Evolutionary conservation across 2,797 vertebrate genomes (phyloP).

Genomic region (Xenopus petersii): DNA sequence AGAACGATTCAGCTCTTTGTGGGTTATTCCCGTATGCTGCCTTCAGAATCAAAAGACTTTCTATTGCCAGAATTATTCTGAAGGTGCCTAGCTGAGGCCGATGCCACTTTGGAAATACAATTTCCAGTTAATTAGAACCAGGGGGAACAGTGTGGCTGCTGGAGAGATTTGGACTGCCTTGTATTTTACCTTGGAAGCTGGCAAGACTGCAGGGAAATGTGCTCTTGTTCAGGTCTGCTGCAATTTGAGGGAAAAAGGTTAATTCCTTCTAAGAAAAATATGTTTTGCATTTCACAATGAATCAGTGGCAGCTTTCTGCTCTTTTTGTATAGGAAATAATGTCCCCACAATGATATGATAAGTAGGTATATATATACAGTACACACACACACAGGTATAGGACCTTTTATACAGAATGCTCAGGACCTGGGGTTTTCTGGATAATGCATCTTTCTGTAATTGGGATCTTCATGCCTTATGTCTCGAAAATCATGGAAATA

Average conservation of each 20-base stretch:
- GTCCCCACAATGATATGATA: too few relatives aligned
- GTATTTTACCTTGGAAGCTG: conserved; percentile 1
- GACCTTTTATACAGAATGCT: too few relatives aligned
- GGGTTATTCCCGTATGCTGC: not conserved
- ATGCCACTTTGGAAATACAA: conserved; percentile 31
- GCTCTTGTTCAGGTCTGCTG: conserved; percentile 21
- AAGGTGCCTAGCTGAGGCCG: conserved; percentile 21
- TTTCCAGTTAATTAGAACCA: conserved; percentile 31
- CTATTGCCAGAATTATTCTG: conserved; percentile 19
- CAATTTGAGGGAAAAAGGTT: conserved; percentile 13
- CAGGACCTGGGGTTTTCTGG: too few relatives aligned
- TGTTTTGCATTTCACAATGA: conserved; percentile 27
- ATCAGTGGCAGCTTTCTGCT: not conserved
- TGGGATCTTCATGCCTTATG: too few relatives aligned
- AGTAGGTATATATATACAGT: too few relatives aligned
- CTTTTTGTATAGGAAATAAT: too few relatives aligned
- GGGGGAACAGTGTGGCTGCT: not conserved
- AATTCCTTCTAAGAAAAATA: conserved; percentile 12
- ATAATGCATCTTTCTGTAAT: too few relatives aligned
- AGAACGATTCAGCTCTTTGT: not conserved
- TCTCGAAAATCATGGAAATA: too few relatives aligned
- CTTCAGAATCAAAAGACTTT: conserved; percentile 2
- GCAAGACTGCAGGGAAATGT: conserved; percentile 15
- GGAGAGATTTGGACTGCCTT: not conserved
- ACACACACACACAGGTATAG: too few relatives aligned